phyloP scores from a whole-genome alignment of 2,888 invertebrate species.

The Epistrophella euchroma region DNA sequence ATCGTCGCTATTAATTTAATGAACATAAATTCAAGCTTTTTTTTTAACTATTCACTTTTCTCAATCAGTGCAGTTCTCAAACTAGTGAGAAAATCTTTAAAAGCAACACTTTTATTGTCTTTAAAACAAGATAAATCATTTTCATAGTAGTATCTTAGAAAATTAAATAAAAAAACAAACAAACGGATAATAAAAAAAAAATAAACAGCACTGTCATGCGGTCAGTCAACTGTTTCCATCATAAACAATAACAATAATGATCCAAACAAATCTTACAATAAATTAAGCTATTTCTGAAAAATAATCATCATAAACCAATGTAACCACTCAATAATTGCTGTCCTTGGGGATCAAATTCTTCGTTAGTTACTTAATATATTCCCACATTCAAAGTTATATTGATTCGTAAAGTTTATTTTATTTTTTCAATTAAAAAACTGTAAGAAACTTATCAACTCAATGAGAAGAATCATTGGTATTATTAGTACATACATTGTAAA shows the following conservation, averaged over 20 bases:
- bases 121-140: constrained; percentile 51
- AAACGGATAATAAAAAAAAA: constrained; percentile 29
- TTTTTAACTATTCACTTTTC: constrained; percentile 51
- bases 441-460: constrained; percentile 7
- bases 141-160: constrained; percentile 52
- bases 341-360: constrained; percentile 30
- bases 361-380: constrained; percentile 24
- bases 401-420: constrained; percentile 19
- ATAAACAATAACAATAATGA: constrained; percentile 14
- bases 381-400: not conserved
- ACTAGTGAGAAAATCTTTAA: constrained; percentile 38
- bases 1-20: constrained; percentile 81
- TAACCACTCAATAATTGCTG: constrained; percentile 35
- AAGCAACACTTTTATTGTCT: constrained; percentile 42
- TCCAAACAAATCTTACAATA: constrained; percentile 26
- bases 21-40: constrained; percentile 63
- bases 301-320: constrained; percentile 27
- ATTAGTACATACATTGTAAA: constrained; percentile 14
- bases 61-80: constrained; percentile 61
- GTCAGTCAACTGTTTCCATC: constrained; percentile 47
- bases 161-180: constrained; percentile 33
- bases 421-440: constrained; percentile 4
- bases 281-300: constrained; percentile 49
- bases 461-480: not conserved
- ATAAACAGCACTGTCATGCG: constrained; percentile 57